Base-by-base conservation (phyloP, 53 echinoderm and acorn worm species). In the Antedon mediterranea region DNA sequence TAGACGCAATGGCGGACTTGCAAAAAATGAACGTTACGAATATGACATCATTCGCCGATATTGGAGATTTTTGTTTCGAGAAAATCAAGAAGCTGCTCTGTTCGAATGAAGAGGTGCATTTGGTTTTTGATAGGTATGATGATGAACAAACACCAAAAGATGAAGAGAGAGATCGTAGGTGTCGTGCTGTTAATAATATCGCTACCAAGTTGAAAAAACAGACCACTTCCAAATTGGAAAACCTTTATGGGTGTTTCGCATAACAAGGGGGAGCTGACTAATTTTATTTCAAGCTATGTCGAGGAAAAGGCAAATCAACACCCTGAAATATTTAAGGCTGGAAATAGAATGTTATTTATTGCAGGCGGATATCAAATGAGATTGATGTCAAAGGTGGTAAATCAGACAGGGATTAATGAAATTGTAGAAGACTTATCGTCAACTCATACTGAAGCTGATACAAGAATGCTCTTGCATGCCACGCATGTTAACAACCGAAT, bases 201-300 rank as follows among this genome's bases (percentile, higher is more conserved):
- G 26, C 7, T 57, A 57, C 57, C 57, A 57, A 2, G 80, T 80
- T 29, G 75, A 74, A 31, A 72, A 33, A 75, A 57, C 18, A 31
- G 75, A 43, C 31, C 73, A 73, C 30, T 84, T 29, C 85, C 85
- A 43, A 75, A 75, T 0, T 84, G 85, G 85, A 79, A 78, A 44
- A 74, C 57, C 42, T 79, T 84, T 37, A 75, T 84, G 31, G 33
- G 43, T 29, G 73, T 73, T 26, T 43, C 73, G 0, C 75, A 29
- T 3, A 79, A 75, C 37, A 83, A 83, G 30, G 72, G 42, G 41
- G 27, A 71, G 3, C 42, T 79, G 27, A 29, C 37, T 31, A 18
- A 79, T 8, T 84, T 84, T 80, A 43, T 84, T 3, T 74, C 44
- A n/a, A 28, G 71, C 23, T 75, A 80, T 41, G 57, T 80, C 6